Conservation (phyloP, 1,140 invertebrate genomes). For the Phymastichus coffea region DNA sequence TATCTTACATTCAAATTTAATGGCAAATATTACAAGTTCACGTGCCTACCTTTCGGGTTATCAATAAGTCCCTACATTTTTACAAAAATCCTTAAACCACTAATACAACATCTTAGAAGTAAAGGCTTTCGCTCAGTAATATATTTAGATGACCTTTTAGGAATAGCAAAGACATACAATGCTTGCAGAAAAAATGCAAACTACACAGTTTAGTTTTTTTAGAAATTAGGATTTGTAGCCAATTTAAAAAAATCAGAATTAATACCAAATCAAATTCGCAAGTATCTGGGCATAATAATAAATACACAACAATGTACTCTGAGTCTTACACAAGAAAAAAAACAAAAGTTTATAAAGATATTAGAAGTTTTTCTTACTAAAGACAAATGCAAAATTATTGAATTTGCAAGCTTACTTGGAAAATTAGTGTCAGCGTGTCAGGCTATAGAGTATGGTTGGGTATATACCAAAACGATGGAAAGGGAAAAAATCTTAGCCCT, state of each 20-base stretch:
- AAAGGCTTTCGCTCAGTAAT: constrained; percentile 13
- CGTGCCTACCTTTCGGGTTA: constrained; percentile 11
- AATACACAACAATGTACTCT: background rate
- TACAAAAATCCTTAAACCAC: constrained; percentile 20
- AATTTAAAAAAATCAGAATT: constrained; percentile 4
- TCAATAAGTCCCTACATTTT: constrained; percentile 35
- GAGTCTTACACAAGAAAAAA: background rate
- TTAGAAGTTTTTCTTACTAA: background rate
- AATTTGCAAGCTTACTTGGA: constrained; percentile 9
- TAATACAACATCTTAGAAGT: constrained; percentile 1
- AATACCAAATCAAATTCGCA: background rate
- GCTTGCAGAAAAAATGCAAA: constrained; percentile 5
- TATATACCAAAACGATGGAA: constrained; percentile 4
- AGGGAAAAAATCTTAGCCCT: background rate
- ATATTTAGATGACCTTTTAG: constrained; percentile 20
- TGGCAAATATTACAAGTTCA: constrained; percentile 2
- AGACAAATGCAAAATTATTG: constrained; percentile 4
- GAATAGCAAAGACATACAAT: background rate
- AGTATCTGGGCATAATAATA: constrained; percentile 22
- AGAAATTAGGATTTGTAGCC: constrained; percentile 15
- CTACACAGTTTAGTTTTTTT: background rate
- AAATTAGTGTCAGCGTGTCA: background rate
- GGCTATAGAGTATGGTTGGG: background rate
- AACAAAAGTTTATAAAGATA: background rate
- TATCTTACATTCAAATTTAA: constrained; percentile 31